phyloP scores from a whole-genome alignment of 2,797 vertebrate genomes.

The Eremophila alpestris region DNA sequence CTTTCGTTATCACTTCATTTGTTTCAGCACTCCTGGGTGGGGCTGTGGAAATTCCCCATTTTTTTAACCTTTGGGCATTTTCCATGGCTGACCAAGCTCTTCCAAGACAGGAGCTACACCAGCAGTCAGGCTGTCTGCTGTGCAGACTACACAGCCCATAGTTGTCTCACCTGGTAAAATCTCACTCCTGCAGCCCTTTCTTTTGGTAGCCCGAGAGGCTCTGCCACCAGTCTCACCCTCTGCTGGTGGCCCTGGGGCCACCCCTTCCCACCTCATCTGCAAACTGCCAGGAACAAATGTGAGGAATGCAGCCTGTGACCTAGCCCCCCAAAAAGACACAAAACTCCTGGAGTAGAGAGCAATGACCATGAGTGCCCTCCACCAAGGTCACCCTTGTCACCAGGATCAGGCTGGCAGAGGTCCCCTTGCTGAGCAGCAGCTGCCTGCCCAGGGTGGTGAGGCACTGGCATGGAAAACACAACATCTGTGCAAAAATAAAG shows the following conservation, averaged over 20 bases:
- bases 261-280: accelerated
- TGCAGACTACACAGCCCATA: not conserved
- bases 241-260: not conserved
- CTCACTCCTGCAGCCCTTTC: not conserved
- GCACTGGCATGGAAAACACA: not conserved
- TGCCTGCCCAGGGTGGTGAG: not conserved
- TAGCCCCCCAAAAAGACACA: not conserved
- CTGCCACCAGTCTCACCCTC: not conserved
- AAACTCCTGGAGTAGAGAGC: not conserved
- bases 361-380: not conserved
- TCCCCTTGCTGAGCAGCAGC: not conserved
- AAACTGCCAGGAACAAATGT: not conserved
- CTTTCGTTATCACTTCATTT: slow-evolving; percentile 23
- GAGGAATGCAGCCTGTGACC: not conserved
- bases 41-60: not conserved
- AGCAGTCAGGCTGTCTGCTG: not conserved
- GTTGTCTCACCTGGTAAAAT: not conserved
- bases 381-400: not conserved
- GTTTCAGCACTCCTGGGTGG: slow-evolving; percentile 23
- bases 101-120: not conserved
- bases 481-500: not conserved
- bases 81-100: slow-evolving; percentile 13
- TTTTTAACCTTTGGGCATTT: slow-evolving; percentile 12
- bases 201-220: not conserved
- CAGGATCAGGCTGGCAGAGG: not conserved